Base-by-base conservation (phyloP, 2,797 vertebrate genomes). In the Peromyscus attwateri region DNA sequence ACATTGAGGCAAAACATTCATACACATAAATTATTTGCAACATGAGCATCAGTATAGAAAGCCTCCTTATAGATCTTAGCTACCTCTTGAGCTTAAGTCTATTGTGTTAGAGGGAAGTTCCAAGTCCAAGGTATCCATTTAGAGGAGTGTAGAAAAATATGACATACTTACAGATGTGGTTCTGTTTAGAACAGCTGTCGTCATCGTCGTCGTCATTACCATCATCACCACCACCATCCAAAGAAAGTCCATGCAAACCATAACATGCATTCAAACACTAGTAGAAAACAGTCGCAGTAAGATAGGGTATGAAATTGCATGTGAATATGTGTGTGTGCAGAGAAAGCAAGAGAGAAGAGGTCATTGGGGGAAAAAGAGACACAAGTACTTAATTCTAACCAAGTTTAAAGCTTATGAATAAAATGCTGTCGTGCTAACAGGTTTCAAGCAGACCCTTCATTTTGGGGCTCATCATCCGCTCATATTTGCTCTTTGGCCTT, bases 401-500 rank as follows among this genome's bases (percentile, higher is more conserved):
- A 90, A 81, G 46, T 11, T 70, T 73, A 80, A 79, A 94, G 88
- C 73, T 73, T 34, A 83, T 84, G 13, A 46, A 57, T 37, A 77
- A 75, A 89, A 81, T 29, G 14, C 17, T 85, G 68, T 66, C 77
- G 73, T 19, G 40, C 40, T 76, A 64, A 60, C 37, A 82, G 31
- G 23, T 49, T 97, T 91, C 95, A 70, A 90, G 89, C 6, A 85
- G 92, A 92, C 7, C 94, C 84, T 34, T 97, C 77, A 66, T 34
- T 95, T 97, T 94, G 96, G 85, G 66, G 95, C 92, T 79, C 46
- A 37, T 46, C 70, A 80, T 92, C 87, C 75, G 88, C 84, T 92
- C 94, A 2, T 90, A 92, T 95, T 93, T 94, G 60, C 95, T 96
- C 95, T 97, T 82, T 87, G 27, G 29, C 76, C 49, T 55, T 96